Conservation (phyloP, 2,888 invertebrate genomes). For the Drosophila basisetae region DNA sequence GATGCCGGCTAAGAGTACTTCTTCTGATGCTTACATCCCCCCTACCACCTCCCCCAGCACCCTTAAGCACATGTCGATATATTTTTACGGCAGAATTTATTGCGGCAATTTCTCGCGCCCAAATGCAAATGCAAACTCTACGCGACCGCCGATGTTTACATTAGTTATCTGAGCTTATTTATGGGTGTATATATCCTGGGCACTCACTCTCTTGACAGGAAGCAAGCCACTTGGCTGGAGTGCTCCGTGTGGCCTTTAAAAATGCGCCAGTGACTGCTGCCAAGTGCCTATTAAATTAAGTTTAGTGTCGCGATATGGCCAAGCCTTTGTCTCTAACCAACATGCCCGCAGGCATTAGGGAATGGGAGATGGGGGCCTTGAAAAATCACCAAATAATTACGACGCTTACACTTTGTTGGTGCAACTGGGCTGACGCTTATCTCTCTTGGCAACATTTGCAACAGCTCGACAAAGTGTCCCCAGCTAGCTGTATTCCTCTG, state of each 20-base stretch:
- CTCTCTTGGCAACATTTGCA: constrained; percentile 75
- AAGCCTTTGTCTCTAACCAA: constrained; percentile 64
- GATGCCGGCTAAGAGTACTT: constrained; percentile 19
- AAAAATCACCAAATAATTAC: constrained; percentile 81
- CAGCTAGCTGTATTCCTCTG: constrained; percentile 64
- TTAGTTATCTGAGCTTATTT: constrained; percentile 82
- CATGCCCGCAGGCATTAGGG: constrained; percentile 5
- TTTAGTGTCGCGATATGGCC: constrained; percentile 77
- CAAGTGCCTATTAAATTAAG: constrained; percentile 77
- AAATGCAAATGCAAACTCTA: constrained; percentile 79
- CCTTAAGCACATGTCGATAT: constrained; percentile 64
- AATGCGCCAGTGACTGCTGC: constrained; percentile 66
- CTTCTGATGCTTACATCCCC: constrained; percentile 9
- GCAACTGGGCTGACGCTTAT: constrained; percentile 69
- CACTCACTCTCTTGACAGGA: background rate
- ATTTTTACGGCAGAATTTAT: constrained; percentile 79
- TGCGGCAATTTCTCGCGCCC: constrained; percentile 78
- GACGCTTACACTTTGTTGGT: constrained; percentile 80
- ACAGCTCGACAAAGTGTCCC: constrained; percentile 54
- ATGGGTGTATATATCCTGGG: constrained; percentile 49
- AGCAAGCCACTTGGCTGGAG: constrained; percentile 58
- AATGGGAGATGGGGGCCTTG: constrained; percentile 34
- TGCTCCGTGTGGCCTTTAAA: constrained; percentile 65
- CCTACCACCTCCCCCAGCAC: background rate
- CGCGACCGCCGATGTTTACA: constrained; percentile 76